Base-by-base conservation (phyloP, 2,797 vertebrate species). In the Leucoraja ocellata region DNA sequence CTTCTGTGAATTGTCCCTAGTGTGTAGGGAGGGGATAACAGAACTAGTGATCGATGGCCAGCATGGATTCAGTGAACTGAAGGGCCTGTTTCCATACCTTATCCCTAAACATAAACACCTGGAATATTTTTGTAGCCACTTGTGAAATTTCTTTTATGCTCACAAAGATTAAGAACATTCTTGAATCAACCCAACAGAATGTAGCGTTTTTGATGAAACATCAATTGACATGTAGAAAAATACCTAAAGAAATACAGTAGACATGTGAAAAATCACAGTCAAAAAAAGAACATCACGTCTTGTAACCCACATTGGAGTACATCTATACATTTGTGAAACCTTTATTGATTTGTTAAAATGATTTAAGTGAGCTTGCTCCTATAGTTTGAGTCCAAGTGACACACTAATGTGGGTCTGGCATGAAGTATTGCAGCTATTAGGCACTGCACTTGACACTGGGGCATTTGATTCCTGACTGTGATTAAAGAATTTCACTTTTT, bases 311-410 rank as follows among this genome's bases (percentile, higher is more conserved):
- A 58, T 7, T 76, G 23, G 71, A 74, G 11, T 28, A 16, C 71
- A 92, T 58, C 90, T 92, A 71, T 76, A 76, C 39, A 90, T 74
- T 92, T 74, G 13, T 13, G 65, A 54, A 92, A 39, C 73, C 2
- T 58, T 91, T 91, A 39, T 76, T 92, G 58, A 92, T 92, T 76
- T 76, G 39, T 92, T 92, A 28, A 25, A 76, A 76, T 92, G 90
- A 76, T 92, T 92, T 74, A 73, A 73, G 11, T 92, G 71, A 58
- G 68, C 39, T 36, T 76, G 71, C 71, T 92, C 4, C 25, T 10
- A 61, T 28, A 88, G 83, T 88, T 36, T 68, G n/a, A 68, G 16
- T 68, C 16, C 21, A 32, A 88, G n/a, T 88, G 84, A 88, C 84
- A 68, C 63, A 68, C 2, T 88, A 65, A 88, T 46, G 28, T 68